These are phyloP conservation scores for Hypothenemus hampei DNA, from an alignment of 1,140 invertebrate species.

Conservation along the genomic window DNA sequence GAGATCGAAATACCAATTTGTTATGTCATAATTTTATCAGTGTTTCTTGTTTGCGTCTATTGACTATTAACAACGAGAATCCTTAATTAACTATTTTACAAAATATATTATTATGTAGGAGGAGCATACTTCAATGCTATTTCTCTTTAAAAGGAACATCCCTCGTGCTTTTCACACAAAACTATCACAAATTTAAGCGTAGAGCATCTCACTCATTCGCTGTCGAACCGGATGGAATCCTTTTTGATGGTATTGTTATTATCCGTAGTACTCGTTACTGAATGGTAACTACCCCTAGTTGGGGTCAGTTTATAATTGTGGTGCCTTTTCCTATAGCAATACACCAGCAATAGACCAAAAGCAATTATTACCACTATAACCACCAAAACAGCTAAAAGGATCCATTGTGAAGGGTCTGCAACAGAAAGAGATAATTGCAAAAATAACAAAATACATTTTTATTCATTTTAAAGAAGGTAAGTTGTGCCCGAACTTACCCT, in stretches of 20 bases:
- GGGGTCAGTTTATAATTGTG: constrained; percentile 23
- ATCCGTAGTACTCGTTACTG: constrained; percentile 15
- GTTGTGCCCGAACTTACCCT: constrained; percentile 9
- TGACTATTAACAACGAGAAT: too few relatives aligned
- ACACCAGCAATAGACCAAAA: not conserved
- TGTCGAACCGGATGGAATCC: constrained; percentile 10
- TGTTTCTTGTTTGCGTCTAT: too few relatives aligned
- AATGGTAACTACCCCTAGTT: constrained; percentile 23
- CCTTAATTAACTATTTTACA: too few relatives aligned
- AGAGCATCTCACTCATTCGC: constrained; percentile 1
- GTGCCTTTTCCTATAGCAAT: constrained; percentile 21
- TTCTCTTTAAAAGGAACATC: not conserved
- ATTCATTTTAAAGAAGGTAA: not conserved
- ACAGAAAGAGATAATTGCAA: not conserved
- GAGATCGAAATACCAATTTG: too few relatives aligned
- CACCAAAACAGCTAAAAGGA: constrained; percentile 2
- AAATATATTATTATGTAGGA: not conserved
- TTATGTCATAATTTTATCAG: too few relatives aligned
- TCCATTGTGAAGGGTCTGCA: constrained; percentile 15
- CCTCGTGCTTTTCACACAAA: not conserved
- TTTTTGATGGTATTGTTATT: constrained; percentile 32
- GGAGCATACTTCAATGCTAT: not conserved
- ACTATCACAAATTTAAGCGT: not conserved
- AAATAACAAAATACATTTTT: not conserved
- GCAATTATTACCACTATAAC: constrained; percentile 6